These are phyloP conservation scores for Baryphthengus martii DNA, from an alignment of 2,113 vertebrate species.

Conservation along the genomic window DNA sequence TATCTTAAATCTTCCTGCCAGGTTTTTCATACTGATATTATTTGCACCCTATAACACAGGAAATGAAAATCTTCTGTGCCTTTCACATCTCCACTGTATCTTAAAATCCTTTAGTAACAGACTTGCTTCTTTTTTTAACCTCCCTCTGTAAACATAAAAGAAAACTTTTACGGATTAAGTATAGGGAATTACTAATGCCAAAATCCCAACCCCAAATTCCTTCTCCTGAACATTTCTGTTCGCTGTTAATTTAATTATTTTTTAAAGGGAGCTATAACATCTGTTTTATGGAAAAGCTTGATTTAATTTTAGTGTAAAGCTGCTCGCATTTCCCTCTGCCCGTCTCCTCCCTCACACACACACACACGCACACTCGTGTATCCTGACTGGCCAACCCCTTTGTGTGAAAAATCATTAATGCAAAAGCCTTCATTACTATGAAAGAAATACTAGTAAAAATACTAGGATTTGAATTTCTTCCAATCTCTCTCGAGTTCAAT, in stretches of 20 bases:
- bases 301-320: slow-evolving; percentile 28
- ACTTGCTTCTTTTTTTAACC: slow-evolving; percentile 55
- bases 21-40: slow-evolving; percentile 92
- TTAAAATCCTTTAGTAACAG: slow-evolving; percentile 71
- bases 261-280: slow-evolving; percentile 39
- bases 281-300: slow-evolving; percentile 60
- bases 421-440: neutral
- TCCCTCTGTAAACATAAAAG: slow-evolving; percentile 65
- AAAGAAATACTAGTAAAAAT: slow-evolving; percentile 54
- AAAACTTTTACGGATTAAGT: slow-evolving; percentile 65
- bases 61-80: slow-evolving; percentile 91
- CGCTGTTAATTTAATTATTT: slow-evolving; percentile 40
- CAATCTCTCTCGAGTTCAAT: slow-evolving; percentile 21
- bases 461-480: slow-evolving; percentile 24
- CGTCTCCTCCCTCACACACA: neutral
- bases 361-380: neutral
- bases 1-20: slow-evolving; percentile 90
- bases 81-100: slow-evolving; percentile 79
- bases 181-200: slow-evolving; percentile 47
- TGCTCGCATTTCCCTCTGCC: neutral
- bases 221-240: slow-evolving; percentile 21
- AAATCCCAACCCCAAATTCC: slow-evolving; percentile 28
- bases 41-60: slow-evolving; percentile 88
- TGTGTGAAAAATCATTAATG: neutral
- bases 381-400: neutral